Conservation (phyloP, 1,140 invertebrate genomes). For the Drosophila kohkoa region DNA sequence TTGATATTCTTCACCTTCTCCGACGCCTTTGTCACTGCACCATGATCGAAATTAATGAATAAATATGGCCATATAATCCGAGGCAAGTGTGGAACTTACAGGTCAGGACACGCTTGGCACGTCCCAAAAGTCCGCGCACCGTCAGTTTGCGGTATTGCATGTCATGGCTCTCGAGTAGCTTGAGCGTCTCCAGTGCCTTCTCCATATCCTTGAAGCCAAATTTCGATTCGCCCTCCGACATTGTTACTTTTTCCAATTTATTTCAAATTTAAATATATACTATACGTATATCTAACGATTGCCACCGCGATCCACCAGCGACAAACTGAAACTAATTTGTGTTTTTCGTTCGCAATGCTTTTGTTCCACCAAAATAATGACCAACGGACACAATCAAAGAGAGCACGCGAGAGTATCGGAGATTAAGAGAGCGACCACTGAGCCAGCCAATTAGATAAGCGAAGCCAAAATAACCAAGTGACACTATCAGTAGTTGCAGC, state of each 20-base stretch:
- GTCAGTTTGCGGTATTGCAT: constrained; percentile 88
- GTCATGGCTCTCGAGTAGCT: constrained; percentile 87
- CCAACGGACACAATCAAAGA: constrained; percentile 12
- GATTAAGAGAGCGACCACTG: constrained; percentile 37
- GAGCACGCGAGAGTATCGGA: constrained; percentile 48
- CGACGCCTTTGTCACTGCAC: constrained; percentile 88
- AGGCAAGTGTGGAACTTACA: constrained; percentile 85
- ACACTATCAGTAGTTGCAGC: constrained; percentile 39
- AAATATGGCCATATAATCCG: no score
- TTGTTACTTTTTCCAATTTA: constrained; percentile 41
- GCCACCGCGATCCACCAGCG: constrained; percentile 38
- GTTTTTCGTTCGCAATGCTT: constrained; percentile 5
- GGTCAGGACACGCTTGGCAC: constrained; percentile 88
- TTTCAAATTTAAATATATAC: constrained; percentile 26
- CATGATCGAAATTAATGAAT: background rate
- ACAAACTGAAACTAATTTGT: constrained; percentile 54
- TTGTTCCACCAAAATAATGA: constrained; percentile 1
- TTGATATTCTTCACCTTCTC: constrained; percentile 90
- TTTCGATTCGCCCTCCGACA: constrained; percentile 86
- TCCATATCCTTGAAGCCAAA: constrained; percentile 90
- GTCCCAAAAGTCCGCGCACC: constrained; percentile 87
- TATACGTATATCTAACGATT: background rate
- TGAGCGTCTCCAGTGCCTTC: constrained; percentile 88
- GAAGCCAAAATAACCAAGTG: constrained; percentile 70
- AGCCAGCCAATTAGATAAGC: constrained; percentile 68